A percentile compares a stretch with the other conserved stretches of the same genome.
Evolutionary conservation across 2,888 invertebrate species (phyloP).

Genomic region (Labia minor): DNA sequence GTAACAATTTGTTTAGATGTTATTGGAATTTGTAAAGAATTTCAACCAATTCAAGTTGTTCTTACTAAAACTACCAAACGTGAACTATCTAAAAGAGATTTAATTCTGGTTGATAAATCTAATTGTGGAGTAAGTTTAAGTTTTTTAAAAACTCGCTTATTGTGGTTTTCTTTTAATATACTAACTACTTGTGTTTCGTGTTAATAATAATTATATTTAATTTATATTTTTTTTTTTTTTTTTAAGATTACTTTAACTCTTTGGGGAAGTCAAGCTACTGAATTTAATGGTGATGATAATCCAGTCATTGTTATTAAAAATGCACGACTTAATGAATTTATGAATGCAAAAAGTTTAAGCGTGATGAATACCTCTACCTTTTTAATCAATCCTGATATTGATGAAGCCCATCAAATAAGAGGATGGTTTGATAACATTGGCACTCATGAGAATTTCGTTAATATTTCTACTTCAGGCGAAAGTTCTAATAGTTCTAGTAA

Average conservation of each 20-base stretch:
- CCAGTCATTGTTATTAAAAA: slow-evolving; percentile 82
- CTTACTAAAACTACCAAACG: slow-evolving; percentile 62
- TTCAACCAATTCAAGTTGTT: slow-evolving; percentile 59
- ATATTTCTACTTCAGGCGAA: slow-evolving; percentile 48
- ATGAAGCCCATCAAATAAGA: slow-evolving; percentile 70
- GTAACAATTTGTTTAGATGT: slow-evolving; percentile 53
- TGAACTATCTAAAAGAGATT: slow-evolving; percentile 80
- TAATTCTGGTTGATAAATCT: slow-evolving; percentile 75
- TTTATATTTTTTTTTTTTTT: too few relatives aligned
- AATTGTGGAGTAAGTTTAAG: slow-evolving; percentile 57
- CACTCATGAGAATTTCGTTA: slow-evolving; percentile 46
- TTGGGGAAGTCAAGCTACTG: slow-evolving; percentile 84
- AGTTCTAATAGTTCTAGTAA: slow-evolving; percentile 14
- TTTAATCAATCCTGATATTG: slow-evolving; percentile 78
- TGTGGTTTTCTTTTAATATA: too few relatives aligned
- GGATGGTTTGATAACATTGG: slow-evolving; percentile 88
- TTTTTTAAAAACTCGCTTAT: too few relatives aligned
- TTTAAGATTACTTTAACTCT: slow-evolving; percentile 64
- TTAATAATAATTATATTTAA: too few relatives aligned
- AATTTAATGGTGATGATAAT: slow-evolving; percentile 62
- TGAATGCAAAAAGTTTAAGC: slow-evolving; percentile 63
- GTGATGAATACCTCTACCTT: slow-evolving; percentile 46
- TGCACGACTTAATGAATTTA: slow-evolving; percentile 75
- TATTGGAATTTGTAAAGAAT: slow-evolving; percentile 72
- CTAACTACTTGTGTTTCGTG: too few relatives aligned